Percentiles rank a stretch among this genome's conserved stretches.
Conservation (phyloP, 2,113 vertebrate species). For the Aspidoscelis tigris region DNA sequence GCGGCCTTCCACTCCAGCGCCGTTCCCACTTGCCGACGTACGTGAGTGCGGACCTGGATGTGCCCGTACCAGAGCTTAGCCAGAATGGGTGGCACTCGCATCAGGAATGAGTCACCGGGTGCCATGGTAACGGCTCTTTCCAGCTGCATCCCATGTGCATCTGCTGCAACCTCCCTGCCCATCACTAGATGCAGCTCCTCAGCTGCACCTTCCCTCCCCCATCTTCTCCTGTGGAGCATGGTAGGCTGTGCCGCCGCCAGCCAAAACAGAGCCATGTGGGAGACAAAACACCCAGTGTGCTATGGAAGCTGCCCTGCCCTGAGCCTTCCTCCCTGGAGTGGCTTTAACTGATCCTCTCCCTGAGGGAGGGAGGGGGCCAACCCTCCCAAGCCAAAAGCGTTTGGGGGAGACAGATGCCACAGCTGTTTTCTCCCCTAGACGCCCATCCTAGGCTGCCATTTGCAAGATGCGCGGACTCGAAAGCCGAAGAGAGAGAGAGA, state of each 20-base stretch:
- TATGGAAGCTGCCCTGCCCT: conserved; percentile 18
- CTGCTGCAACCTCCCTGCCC: conserved; percentile 28
- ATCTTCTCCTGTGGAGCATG: neutral
- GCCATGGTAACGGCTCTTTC: conserved; percentile 24
- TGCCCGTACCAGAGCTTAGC: conserved; percentile 16
- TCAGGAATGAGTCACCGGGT: conserved; percentile 42
- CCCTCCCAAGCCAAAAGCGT: neutral
- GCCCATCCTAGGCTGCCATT: neutral
- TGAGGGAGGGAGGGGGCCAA: neutral
- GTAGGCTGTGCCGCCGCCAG: conserved; percentile 6
- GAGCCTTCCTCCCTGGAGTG: conserved; percentile 3
- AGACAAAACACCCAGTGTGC: neutral
- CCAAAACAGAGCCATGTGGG: conserved; percentile 18
- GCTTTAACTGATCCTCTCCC: neutral
- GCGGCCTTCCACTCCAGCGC: neutral
- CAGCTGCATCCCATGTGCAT: conserved; percentile 43
- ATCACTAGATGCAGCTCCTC: neutral
- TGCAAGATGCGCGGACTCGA: neutral
- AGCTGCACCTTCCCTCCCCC: neutral
- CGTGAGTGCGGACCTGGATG: conserved; percentile 10
- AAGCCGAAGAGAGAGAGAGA: neutral
- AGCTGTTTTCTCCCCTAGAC: neutral
- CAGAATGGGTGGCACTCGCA: conserved; percentile 26
- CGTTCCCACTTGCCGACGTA: neutral
- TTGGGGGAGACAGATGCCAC: neutral